Base-by-base conservation (phyloP, 1,140 invertebrate genomes). In the Cotesia typhae region DNA sequence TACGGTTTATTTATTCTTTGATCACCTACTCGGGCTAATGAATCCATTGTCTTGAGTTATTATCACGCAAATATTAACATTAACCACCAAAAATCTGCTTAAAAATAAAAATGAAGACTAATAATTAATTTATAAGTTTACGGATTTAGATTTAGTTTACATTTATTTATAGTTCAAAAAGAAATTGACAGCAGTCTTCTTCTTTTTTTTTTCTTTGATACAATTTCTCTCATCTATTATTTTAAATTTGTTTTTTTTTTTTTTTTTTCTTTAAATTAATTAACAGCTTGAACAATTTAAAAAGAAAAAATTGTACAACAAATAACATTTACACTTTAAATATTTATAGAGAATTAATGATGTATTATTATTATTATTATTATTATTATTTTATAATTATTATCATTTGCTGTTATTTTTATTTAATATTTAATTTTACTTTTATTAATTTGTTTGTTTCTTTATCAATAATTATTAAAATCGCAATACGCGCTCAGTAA, bases 21-120 rank as follows among this genome's bases (percentile, higher is more conserved):
- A 71, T 89, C 88, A 71, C 89, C 87, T 70, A 92, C 84, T 86
- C 89, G 88, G 4, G 90, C 88, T 61, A 88, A 88, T 6, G 90
- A n/a, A 36, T 66, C 70, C 76, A 75, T 77, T 37, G 51, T 71
- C 51, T 5, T 28, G 57, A n/a, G n/a, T 4, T 55, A 36, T 37
- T 55, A 3, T 53, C 55, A 4, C 10, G 7, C 36, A 68, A 12
- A 57, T 68, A 36, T 14, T 47, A 60, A 60, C 28, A 9, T 51
- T 12, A 41, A 35, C n/a, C 4, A 47, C n/a, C n/a, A 59, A 59
- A 53, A 67, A 12, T 53, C 10, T 14, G 1, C 12, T 17, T 4
- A 52, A 52, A 52, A 52, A 66, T 20, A 28, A 51, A 17, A 10
- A 17, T 17, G 17, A 17, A 17, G 17, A 17, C 0, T 17, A 17